Evolutionary conservation across 2,113 vertebrate species (phyloP).

Genomic region (Mesocricetus auratus): DNA sequence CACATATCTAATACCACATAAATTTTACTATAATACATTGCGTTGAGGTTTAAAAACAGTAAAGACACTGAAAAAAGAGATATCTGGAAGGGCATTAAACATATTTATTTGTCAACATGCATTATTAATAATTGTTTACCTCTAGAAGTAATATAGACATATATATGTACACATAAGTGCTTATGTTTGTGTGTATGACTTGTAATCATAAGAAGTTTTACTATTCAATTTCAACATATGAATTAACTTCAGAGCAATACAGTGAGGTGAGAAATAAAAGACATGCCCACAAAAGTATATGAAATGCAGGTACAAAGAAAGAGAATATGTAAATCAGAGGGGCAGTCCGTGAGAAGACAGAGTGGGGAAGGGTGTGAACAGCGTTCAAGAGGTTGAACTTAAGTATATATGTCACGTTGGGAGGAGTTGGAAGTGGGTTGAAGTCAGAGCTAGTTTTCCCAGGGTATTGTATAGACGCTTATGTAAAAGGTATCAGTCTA

Average conservation of each 20-base stretch:
- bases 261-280: background rate
- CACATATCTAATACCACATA: background rate
- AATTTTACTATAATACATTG: background rate
- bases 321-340: background rate
- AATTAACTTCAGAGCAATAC: constrained; percentile 34
- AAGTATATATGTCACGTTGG: background rate
- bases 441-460: background rate
- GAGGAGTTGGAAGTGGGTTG: background rate
- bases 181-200: background rate
- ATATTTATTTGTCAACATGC: background rate
- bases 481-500: background rate
- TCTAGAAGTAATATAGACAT: background rate
- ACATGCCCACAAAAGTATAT: background rate
- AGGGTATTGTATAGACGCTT: background rate
- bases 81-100: background rate
- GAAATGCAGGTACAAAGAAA: background rate
- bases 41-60: background rate
- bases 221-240: background rate
- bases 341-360: background rate
- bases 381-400: background rate
- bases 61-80: background rate
- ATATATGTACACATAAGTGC: background rate
- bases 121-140: background rate
- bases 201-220: background rate
- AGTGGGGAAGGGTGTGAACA: background rate